Percentiles rank a stretch among this genome's conserved stretches.
Evolutionary conservation across 2,113 vertebrate genomes (phyloP).

Genomic region (Saguinus midas): DNA sequence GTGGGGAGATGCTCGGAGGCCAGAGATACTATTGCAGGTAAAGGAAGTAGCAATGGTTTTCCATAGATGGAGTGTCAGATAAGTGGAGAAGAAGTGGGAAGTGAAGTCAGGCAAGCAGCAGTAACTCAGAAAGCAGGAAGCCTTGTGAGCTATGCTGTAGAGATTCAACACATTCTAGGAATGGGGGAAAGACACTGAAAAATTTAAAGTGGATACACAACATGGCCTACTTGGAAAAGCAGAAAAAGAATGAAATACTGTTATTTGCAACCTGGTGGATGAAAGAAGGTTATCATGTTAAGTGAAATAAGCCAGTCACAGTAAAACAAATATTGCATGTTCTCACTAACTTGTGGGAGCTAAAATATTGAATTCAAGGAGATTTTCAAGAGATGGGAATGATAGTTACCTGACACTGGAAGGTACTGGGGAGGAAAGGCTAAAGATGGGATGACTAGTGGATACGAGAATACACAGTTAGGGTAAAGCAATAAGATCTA

Average conservation of each 20-base stretch:
- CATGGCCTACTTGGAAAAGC: neutral
- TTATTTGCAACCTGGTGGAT: neutral
- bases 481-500: neutral
- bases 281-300: neutral
- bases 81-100: neutral
- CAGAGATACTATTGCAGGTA: neutral
- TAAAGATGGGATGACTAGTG: neutral
- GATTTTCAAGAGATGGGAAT: neutral
- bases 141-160: rapidly evolving
- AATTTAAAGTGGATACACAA: neutral
- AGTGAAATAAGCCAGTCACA: neutral
- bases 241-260: neutral
- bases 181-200: neutral
- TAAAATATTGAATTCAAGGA: neutral
- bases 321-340: neutral
- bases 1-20: neutral
- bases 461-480: neutral
- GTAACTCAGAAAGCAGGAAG: neutral
- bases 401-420: neutral
- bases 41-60: neutral
- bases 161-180: neutral
- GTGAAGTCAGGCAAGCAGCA: too few relatives aligned
- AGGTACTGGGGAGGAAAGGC: neutral
- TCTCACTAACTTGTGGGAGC: neutral
- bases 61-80: neutral